A percentile compares a stretch with the other conserved stretches of the same genome.
Conservation (phyloP, 2,888 invertebrate genomes). For the Calephelis perditalis region DNA sequence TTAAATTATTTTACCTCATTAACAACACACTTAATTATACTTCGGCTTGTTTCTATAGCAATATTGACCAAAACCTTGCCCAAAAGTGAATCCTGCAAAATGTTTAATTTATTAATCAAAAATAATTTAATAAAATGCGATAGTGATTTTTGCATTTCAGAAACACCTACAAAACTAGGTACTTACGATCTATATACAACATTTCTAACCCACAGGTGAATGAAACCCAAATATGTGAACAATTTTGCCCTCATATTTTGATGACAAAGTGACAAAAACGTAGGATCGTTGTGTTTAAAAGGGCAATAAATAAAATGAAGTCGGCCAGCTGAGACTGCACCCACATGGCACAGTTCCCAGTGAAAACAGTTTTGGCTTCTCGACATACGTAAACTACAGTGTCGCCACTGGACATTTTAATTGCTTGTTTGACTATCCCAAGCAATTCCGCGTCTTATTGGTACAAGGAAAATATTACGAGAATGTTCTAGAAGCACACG, state of each 20-base stretch:
- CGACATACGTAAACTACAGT: slow-evolving; percentile 23
- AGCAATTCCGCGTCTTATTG: background rate
- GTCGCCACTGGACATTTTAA: slow-evolving; percentile 4
- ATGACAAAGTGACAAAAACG: slow-evolving; percentile 30
- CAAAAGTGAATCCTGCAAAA: too few species aligned
- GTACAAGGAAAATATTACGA: background rate
- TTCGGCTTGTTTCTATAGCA: too few species aligned
- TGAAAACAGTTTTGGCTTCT: slow-evolving; percentile 47
- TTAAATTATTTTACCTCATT: too few species aligned
- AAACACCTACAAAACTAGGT: too few species aligned
- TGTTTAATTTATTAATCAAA: too few species aligned
- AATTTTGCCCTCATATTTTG: background rate
- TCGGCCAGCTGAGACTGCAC: slow-evolving; percentile 54
- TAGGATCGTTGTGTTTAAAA: slow-evolving; percentile 45
- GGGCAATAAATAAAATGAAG: slow-evolving; percentile 48
- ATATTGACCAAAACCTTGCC: too few species aligned
- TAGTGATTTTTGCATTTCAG: too few species aligned
- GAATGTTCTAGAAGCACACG: too few species aligned
- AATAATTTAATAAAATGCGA: too few species aligned
- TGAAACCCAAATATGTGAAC: background rate
- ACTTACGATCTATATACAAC: background rate
- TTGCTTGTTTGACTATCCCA: background rate
- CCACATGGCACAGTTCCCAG: slow-evolving; percentile 61
- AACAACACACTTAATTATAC: too few species aligned
- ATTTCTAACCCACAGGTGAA: background rate